Conservation (phyloP, 2,888 invertebrate species). For the Adineta ricciae region DNA sequence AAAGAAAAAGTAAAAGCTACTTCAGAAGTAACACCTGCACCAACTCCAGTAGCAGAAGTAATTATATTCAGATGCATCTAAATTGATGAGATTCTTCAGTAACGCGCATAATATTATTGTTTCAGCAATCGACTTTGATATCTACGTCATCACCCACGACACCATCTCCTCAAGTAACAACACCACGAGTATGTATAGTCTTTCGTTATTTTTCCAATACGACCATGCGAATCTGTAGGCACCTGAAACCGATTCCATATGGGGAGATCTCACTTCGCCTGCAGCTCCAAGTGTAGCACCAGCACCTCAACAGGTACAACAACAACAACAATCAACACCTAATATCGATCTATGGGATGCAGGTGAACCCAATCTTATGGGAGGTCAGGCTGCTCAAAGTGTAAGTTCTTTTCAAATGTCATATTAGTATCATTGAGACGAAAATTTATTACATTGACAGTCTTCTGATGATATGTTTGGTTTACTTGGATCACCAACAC, state of each 20-base stretch:
- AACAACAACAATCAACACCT: background rate
- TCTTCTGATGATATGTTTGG: background rate
- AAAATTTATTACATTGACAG: background rate
- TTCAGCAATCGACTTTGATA: background rate
- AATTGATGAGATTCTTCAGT: background rate
- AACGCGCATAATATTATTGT: background rate
- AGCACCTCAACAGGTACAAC: background rate
- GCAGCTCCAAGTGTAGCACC: rapidly evolving
- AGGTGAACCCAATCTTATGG: background rate
- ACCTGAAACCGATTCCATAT: background rate
- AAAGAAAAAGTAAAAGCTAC: background rate
- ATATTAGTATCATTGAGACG: background rate
- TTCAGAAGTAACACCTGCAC: no score
- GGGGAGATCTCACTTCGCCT: background rate
- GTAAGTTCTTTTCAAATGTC: background rate
- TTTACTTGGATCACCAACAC: background rate
- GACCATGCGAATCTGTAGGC: background rate
- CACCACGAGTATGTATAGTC: background rate
- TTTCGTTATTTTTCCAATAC: background rate
- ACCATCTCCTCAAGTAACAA: background rate
- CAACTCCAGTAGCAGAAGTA: background rate
- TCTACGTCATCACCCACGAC: background rate
- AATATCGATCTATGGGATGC: background rate
- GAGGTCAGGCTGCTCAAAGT: background rate
- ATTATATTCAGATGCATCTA: background rate